Evolutionary conservation across 2,888 invertebrate species (phyloP), one percentile per base, ranked within the genome.

Genomic region (Caenorhabditis japonica): DNA sequence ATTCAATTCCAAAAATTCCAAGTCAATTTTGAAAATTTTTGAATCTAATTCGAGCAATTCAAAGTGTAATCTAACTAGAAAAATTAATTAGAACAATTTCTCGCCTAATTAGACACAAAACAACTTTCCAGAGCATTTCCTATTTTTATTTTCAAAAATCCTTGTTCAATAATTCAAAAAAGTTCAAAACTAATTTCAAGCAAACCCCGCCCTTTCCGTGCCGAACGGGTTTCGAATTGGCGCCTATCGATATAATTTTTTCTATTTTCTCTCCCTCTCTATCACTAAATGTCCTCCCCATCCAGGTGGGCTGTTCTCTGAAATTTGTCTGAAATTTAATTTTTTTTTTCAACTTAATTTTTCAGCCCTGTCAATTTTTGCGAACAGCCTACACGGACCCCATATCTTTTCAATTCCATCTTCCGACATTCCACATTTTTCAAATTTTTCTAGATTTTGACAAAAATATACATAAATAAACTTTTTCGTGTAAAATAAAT

Each of bases 391-490:
- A 53, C 64, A 66, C 41, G 55, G 72, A 66, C 33, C 43, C 44
- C 72, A 72, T 72, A 72, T 72, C 72, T 66, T 62, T 62, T 62
- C 68, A 68, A 68, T 68, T 68, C 59, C 59, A 59, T 59, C 59
- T 36, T 38, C 46, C 17, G 59, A 59, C 68, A 68, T 68, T 68
- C 58, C 52, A 41, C 5, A 21, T 15, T 47, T 44, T 38, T 36
- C 8, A 15, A 56, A 30, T 33, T 39, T 23, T 33, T 60, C 25
- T 52, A 23, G 23, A 23, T 43, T 46, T 8, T 33, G 19, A 17
- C 30, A n/a, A 33, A 30, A 52, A n/a, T 30, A 23, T 5, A 21
- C 13, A 8, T 13, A n/a, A 39, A 39, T 15, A 39, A 39, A 39
- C 7, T 39, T 39, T 39, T 17, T 5, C 7, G n/a, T n/a, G n/a